Base-by-base conservation (phyloP, 1,140 invertebrate species). In the Neodiprion lecontei region DNA sequence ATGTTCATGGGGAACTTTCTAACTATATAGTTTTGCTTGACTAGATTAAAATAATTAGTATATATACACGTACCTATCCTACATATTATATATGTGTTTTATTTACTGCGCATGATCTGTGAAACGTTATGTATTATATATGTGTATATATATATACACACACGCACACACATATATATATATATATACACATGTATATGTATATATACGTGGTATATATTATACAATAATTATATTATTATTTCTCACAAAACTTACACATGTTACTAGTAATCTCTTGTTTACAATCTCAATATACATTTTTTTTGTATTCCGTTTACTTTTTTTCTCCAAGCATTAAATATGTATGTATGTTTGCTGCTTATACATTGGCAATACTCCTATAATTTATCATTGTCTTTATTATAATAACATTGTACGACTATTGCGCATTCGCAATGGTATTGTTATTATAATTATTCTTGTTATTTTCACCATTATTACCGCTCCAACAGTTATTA, bases 101-200 rank as follows among this genome's bases (percentile, higher is more conserved):
- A 40, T 40, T 40, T 40, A 87, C 82, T 84, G 84, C 84, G 86
- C 86, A 88, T 87, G 85, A 83, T 87, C 75, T 86, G 85, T 88
- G 80, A 86, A 80, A 83, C 80, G 81, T 78, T 77, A 68, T 21
- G 10, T 68, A 68, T 68, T 2, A 68, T 21, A 21, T 21, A 21
- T 21, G 17, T 21, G 17, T 21, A 21, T 21, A 21, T 21, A 21
- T 21, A 21, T 21, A 21, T 21, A 21, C 17, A 21, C 17, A 21
- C 17, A 21, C 17, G 17, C 5, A 40, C 28, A 40, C 28, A 40
- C 5, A 40, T 1, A 5, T 2, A 40, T 40, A 21, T 21, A 17
- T 28, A 40, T 40, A 40, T 5, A 40, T 40, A 40, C 28, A 40
- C 5, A 40, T 5, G 28, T 40, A 40, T 40, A 21, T 21, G 17